Evolutionary conservation across 1,140 invertebrate genomes (phyloP).

Genomic region (Cherax quadricarinatus): DNA sequence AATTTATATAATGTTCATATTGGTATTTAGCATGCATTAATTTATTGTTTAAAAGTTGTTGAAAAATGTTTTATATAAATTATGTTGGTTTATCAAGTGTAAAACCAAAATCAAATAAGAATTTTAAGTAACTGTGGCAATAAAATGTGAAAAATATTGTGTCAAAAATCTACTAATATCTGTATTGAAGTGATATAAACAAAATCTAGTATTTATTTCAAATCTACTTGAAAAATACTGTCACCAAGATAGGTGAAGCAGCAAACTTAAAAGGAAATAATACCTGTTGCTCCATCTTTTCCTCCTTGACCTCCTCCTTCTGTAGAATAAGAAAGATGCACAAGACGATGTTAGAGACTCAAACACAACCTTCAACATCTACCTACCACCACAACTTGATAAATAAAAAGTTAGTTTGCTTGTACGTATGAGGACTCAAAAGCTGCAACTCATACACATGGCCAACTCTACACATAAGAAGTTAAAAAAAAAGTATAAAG

Average conservation of each 20-base stretch:
- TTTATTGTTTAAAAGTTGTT: background rate
- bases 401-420: background rate
- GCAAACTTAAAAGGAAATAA: constrained; percentile 15
- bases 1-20: constrained; percentile 8
- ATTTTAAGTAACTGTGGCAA: background rate
- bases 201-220: background rate
- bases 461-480: constrained; percentile 13
- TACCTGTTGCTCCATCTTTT: constrained; percentile 63
- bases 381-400: constrained; percentile 1
- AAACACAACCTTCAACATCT: background rate
- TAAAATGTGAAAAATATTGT: background rate
- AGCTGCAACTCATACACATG: background rate
- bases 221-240: background rate
- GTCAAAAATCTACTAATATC: background rate
- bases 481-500: background rate
- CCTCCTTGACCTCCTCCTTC: constrained; percentile 66
- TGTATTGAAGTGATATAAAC: constrained; percentile 20
- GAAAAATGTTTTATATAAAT: background rate
- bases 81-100: background rate
- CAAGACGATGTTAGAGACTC: constrained; percentile 42
- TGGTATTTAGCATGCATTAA: constrained; percentile 1
- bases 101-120: background rate
- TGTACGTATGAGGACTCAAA: background rate
- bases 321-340: constrained; percentile 51
- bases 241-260: constrained; percentile 8